Conservation (phyloP, 2,113 vertebrate species). For the Anthoscopus minutus region DNA sequence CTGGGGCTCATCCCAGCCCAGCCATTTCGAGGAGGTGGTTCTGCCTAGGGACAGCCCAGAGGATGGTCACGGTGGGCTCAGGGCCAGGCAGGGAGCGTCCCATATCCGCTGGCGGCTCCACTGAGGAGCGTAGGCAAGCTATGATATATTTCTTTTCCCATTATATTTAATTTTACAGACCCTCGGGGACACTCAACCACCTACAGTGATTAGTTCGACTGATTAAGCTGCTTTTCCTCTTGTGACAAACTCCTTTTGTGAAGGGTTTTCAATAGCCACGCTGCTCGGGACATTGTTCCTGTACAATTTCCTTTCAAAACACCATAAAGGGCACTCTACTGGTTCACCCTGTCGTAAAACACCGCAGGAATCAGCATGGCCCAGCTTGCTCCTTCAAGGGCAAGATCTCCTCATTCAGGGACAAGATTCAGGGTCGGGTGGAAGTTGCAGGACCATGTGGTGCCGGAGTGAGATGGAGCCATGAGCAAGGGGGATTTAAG, state of each 20-base stretch:
- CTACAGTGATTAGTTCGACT: slow-evolving; percentile 28
- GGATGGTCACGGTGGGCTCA: rapidly evolving
- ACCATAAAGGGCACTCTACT: slow-evolving; percentile 1
- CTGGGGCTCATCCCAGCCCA: neutral
- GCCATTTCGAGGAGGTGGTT: neutral
- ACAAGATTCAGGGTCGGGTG: neutral
- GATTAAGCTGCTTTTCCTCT: slow-evolving; percentile 60
- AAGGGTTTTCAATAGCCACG: neutral
- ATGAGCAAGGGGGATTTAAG: neutral
- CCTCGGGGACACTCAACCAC: slow-evolving; percentile 46
- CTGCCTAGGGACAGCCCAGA: neutral
- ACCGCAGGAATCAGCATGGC: neutral
- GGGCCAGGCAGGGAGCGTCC: neutral
- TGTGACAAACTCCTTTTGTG: slow-evolving; percentile 41
- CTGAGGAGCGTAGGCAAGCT: neutral
- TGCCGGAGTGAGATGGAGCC: neutral
- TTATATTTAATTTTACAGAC: slow-evolving; percentile 58
- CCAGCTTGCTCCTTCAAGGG: neutral
- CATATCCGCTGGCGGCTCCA: neutral
- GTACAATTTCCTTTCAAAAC: slow-evolving; percentile 21
- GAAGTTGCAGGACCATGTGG: neutral
- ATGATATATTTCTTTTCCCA: slow-evolving; percentile 32
- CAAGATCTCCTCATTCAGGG: neutral
- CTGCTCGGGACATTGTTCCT: slow-evolving; percentile 7
- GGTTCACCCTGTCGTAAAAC: neutral